Base-by-base conservation (phyloP, 2,113 vertebrate genomes). In the Alosa alosa region DNA sequence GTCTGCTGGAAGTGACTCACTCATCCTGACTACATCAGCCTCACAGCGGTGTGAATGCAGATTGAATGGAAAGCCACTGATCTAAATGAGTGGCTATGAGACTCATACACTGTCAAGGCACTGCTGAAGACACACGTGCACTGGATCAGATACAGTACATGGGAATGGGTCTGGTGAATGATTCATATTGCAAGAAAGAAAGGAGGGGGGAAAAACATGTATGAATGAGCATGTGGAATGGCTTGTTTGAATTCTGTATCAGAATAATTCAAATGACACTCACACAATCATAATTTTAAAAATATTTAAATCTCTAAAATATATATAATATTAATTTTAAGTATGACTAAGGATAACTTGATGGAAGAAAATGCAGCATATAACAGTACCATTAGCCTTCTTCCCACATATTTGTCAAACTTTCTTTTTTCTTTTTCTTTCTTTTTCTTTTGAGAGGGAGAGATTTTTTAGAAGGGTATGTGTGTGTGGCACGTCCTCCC, bases 401-500 rank as follows among this genome's bases (percentile, higher is more conserved):
- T 39, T 36, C 11, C 31, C 9, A 72, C n/a, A 72, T 11, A 31
- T 78, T 36, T 78, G 11, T 78, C 72, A 78, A 15, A 36, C 8
- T 25, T 39, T 41, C 11, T 17, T 15, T 41, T 36, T 78, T 31
- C 0, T 17, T 78, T 5, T 18, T 36, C 31, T 31, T 31, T 31
- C 31, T 78, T 0, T 13, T 31, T 13, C 10, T 31, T 39, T 13
- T 72, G 25, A 31, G 64, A 11, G 64, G 64, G 25, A 8, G 64
- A 15, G 47, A 49, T 13, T 49, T 49, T 49, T 49, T 49, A 49
- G 47, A 13, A 49, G 31, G 31, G 83, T 82, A 18, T 45, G 86
- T 64, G 83, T 85, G 55, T 60, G 60, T 85, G 52, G 86, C 44
- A 31, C 84, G 82, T 45, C 46, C 36, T 36, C 4, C 39, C n/a